Evolutionary conservation across 2,113 vertebrate genomes (phyloP), one percentile per base, ranked within the genome.

Genomic region (Sturnira hondurensis): DNA sequence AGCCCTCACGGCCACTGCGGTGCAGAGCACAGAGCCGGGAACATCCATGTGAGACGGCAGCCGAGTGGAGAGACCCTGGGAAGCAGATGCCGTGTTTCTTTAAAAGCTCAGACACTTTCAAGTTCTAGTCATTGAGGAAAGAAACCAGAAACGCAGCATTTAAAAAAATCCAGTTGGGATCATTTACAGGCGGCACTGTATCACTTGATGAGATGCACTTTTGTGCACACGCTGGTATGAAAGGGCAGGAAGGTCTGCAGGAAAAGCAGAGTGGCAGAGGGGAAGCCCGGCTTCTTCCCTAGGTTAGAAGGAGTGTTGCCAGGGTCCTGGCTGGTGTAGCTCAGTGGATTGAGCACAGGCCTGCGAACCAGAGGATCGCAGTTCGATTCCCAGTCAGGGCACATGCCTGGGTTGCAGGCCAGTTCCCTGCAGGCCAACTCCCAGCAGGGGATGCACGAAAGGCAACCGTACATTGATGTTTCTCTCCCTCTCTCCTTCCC

Each of bases 1-100:
- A 7, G 6, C 0, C 52, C 14, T 63, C 15, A 24, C 0, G 1
- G 73, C 16, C n/a, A 22, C 26, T 20, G 3, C 1, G 0, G 4
- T 26, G 7, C 7, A 26, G 45, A 41, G 14, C 56, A 8, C 58
- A 71, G 38, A 36, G 14, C 33, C 0, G 0, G 31, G 28, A 2
- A 2, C 11, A 24, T 4, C n/a, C 26, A 3, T 0, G 16, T n/a
- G 20, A 1, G 12, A 24, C 3, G 6, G 1, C 36, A 36, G 63
- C 33, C 8, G 13, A 15, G 17, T 7, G 31, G 70, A 54, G 38
- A 19, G 63, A 80, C 5, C 4, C 8, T 0, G 4, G n/a, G 33
- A 92, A 50, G 28, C 33, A 80, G 16, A 41, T 4, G 4, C 33
- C 26, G 4, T 19, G 3, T 47, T 54, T 47, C 43, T 54, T n/a